These are phyloP conservation scores for Acleris cristana DNA, from an alignment of 2,888 invertebrate species.

Conservation along the genomic window DNA sequence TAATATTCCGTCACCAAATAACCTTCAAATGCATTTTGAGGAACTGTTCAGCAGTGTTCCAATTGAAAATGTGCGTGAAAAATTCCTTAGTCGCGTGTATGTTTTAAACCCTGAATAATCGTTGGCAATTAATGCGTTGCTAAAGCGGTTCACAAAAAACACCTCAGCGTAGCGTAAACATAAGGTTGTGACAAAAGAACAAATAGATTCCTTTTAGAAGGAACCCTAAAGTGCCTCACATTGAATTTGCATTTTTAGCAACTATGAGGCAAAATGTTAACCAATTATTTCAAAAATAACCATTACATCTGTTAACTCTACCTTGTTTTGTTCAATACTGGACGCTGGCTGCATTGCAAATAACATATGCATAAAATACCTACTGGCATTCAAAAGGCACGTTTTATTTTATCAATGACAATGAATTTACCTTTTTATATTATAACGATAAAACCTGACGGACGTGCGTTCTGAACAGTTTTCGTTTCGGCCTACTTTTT, in stretches of 20 bases:
- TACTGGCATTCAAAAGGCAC: conserved; percentile 26
- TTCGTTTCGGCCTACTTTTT: conserved; percentile 3
- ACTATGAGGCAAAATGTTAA: background rate
- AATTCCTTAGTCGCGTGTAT: too few relatives aligned
- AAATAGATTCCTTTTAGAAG: too few relatives aligned
- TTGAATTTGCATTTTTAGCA: background rate
- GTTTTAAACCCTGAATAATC: too few relatives aligned
- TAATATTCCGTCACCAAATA: too few relatives aligned
- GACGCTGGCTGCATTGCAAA: conserved; percentile 1
- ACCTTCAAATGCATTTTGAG: too few relatives aligned
- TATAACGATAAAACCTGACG: background rate
- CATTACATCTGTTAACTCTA: conserved; percentile 17
- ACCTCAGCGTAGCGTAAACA: too few relatives aligned
- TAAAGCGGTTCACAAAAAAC: too few relatives aligned
- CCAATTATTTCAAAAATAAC: conserved; percentile 19
- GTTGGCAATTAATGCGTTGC: too few relatives aligned
- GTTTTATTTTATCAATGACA: conserved; percentile 23
- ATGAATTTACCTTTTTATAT: conserved; percentile 19
- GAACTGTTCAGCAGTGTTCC: too few relatives aligned
- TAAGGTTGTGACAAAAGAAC: too few relatives aligned
- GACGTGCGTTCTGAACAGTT: conserved; percentile 6
- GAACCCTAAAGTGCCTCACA: too few relatives aligned
- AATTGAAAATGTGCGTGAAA: too few relatives aligned
- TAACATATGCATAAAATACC: conserved; percentile 23
- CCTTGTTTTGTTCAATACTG: conserved; percentile 6